Evolutionary conservation across 2,888 invertebrate species (phyloP), one percentile per base, ranked within the genome.

Genomic region (Syritta pipiens): DNA sequence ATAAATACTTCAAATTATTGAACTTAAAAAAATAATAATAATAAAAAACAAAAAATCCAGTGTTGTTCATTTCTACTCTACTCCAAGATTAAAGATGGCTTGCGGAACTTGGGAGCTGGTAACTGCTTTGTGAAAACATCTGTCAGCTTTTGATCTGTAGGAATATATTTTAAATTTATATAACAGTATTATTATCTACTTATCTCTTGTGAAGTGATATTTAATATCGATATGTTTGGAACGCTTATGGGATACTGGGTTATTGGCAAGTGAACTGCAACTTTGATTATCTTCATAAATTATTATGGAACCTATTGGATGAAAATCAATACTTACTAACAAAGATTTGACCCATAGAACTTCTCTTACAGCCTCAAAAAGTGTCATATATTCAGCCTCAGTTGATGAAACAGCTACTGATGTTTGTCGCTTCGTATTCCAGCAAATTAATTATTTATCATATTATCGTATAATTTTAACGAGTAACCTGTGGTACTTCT

Each of bases 131-230:
- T 81, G 3, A 75, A n/a, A 2, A 48, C 6, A 63, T 81, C 68
- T 20, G 63, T 68, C 26, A 68, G 19, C 12, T 81, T 72, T 9
- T 81, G 32, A 69, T 55, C 69, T 81, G 81, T 71, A 12, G 60
- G 51, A 60, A 81, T 60, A 59, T 75, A 71, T 4, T 30, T 19
- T 7, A 32, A 9, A 20, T 14, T 35, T 14, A 35, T 35, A n/a
- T n/a, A n/a, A n/a, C n/a, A 14, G 7, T 35, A 7, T 30, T 30
- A 1, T 35, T 74, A 48, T 75, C 81, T 48, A 81, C 40, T 35
- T 75, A 69, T 71, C 44, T 60, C 60, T 22, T 30, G 67, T 6
- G 10, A 48, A 74, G 22, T 55, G 42, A 46, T 49, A 60, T 53
- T 71, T 71, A 9, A 69, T 60, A 22, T 53, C 49, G 9, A 72